These are phyloP conservation scores for Acleris sparsana DNA, from an alignment of 2,888 invertebrate species.

Conservation along the genomic window DNA sequence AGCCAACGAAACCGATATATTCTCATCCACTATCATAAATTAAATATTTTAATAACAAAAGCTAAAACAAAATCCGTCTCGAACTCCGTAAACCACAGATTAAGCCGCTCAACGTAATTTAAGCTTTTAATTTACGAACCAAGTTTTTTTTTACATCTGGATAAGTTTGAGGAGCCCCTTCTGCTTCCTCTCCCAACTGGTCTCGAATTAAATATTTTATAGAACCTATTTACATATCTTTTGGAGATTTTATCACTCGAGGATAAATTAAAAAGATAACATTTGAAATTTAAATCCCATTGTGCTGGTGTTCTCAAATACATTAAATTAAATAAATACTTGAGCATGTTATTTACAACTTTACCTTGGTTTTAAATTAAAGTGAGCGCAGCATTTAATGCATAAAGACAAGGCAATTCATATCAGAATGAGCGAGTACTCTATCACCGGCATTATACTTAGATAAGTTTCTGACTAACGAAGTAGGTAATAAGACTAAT, in stretches of 20 bases:
- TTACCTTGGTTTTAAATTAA: constrained; percentile 3
- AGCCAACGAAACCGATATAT: constrained; percentile 67
- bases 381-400: too few relatives aligned
- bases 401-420: too few relatives aligned
- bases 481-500: too few relatives aligned
- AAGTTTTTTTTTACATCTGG: constrained; percentile 60
- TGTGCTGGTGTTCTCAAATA: constrained; percentile 25
- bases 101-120: constrained; percentile 50
- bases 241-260: constrained; percentile 30
- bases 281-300: constrained; percentile 34
- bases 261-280: constrained; percentile 35
- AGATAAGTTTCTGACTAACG: too few relatives aligned
- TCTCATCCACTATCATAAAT: constrained; percentile 61
- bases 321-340: constrained; percentile 22
- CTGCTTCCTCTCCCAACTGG: constrained; percentile 45
- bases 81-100: constrained; percentile 7
- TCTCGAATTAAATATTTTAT: constrained; percentile 37
- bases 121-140: constrained; percentile 69
- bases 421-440: too few relatives aligned
- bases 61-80: constrained; percentile 61
- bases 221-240: constrained; percentile 38
- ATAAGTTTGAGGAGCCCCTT: constrained; percentile 51
- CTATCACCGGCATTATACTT: too few relatives aligned
- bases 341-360: constrained; percentile 6
- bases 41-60: constrained; percentile 67